Base-by-base conservation (phyloP, 2,113 vertebrate species). In the Brachionichthys hirsutus region DNA sequence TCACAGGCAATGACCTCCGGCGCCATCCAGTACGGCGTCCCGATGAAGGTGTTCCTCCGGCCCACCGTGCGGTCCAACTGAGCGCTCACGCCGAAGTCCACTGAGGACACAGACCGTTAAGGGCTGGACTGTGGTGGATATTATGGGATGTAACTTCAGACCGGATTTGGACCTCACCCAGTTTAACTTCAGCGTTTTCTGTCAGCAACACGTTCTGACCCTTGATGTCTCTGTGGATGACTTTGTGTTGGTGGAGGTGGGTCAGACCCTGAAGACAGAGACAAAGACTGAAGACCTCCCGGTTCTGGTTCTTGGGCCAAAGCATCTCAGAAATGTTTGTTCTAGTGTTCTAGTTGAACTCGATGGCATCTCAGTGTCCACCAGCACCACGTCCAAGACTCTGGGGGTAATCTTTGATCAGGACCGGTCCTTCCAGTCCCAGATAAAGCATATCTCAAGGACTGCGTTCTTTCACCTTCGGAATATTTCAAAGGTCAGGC, bases 1-100 rank as follows among this genome's bases (percentile, higher is more conserved):
- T 98, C 96, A 5, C 96, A 98, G 70, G 96, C 96, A 24, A 99
- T 99, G 77, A 99, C 97, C 88, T 98, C 97, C 0, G 97, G 97
- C 2, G 97, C 97, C 97, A 99, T 99, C 97, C 97, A 99, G 76
- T 99, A 99, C 5, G 97, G 97, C 2, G 97, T 99, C 19, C 97
- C 97, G 4, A 99, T 99, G 75, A 99, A 99, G 1, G 97, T 99
- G 81, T 99, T 99, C 54, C 97, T 94, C 54, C 97, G 91, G 18
- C 97, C 97, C 65, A 99, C 96, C 0, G 97, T 99, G 10, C 97
- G 93, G 68, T 99, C 97, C 63, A 99, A 91, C 92, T 99, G 97
- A 35, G 97, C 97, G 0, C 95, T 98, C 75, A 99, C 97, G 1
- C 97, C 97, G 34, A 99, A 99, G 77, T 99, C 97, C 90, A 98